Evolutionary conservation across 2,888 invertebrate genomes (phyloP), one percentile per base, ranked within the genome.

Genomic region (Leucoptera coffeella): DNA sequence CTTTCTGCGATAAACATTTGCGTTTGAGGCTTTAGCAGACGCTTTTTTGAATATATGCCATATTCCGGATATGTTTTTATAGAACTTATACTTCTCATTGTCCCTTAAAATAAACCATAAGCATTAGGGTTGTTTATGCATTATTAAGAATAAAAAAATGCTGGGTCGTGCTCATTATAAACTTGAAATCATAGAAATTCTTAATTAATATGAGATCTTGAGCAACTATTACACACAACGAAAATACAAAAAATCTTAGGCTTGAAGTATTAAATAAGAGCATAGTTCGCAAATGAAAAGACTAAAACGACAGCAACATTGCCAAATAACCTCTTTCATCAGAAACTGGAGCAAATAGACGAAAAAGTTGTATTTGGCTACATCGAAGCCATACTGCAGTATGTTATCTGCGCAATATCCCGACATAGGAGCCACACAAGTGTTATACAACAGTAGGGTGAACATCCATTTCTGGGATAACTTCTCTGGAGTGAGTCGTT

Each of bases 41-140:
- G 53, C 46, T 41, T 46, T 58, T 47, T 61, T 62, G 57, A 67
- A 67, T 31, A 65, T 61, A 45, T 64, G 51, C 64, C 65, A 65
- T 42, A 64, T 64, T 29, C 64, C 62, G 24, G 65, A 61, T 29
- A 64, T 36, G 41, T 65, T 64, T 60, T 62, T 67, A 53, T 62
- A 62, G 43, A 64, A 65, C 28, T 53, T 47, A 40, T 60, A 58
- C 38, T 49, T 62, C 39, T 53, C 51, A 31, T 41, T 41, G 41
- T 37, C 40, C 61, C 62, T 64, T 57, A 23, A 35, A 38, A 50
- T 45, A 32, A 37, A n/a, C n/a, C n/a, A n/a, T n/a, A n/a, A n/a
- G n/a, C n/a, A n/a, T n/a, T n/a, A n/a, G n/a, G n/a, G n/a, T n/a
- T n/a, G n/a, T n/a, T n/a, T n/a, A n/a, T n/a, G n/a, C n/a, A n/a